phyloP scores from a whole-genome alignment of 2,888 invertebrate species.

The Lepeophtheirus nordmannii region DNA sequence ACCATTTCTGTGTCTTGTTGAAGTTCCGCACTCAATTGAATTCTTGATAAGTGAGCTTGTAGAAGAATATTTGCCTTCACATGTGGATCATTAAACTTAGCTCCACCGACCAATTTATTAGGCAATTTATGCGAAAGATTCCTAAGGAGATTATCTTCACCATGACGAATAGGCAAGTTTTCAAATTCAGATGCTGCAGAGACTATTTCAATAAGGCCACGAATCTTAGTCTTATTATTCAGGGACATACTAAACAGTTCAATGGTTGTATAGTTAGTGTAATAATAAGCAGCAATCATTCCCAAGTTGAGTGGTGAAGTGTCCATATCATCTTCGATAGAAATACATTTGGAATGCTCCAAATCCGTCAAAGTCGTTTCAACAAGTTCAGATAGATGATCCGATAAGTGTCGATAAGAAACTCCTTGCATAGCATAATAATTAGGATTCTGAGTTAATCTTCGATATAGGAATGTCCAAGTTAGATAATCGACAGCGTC shows the following conservation, averaged over 20 bases:
- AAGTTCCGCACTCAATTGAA: constrained; percentile 85
- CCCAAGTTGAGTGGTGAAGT: constrained; percentile 89
- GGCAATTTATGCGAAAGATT: constrained; percentile 45
- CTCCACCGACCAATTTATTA: constrained; percentile 48
- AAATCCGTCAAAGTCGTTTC: constrained; percentile 85
- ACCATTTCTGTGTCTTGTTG: constrained; percentile 89
- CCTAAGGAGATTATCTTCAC: constrained; percentile 73
- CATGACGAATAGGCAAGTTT: constrained; percentile 78
- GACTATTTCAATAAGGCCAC: constrained; percentile 91
- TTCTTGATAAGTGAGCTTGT: constrained; percentile 85
- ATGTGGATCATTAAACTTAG: constrained; percentile 89
- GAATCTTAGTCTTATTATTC: constrained; percentile 90
- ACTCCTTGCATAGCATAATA: constrained; percentile 80
- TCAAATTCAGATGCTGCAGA: constrained; percentile 94
- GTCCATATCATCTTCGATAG: constrained; percentile 95
- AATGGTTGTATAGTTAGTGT: constrained; percentile 97
- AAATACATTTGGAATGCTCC: constrained; percentile 92
- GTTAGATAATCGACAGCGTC: constrained; percentile 98
- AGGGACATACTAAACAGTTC: constrained; percentile 93
- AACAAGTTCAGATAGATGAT: constrained; percentile 92
- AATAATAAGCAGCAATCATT: constrained; percentile 99
- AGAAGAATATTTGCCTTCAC: constrained; percentile 86
- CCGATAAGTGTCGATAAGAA: constrained; percentile 89
- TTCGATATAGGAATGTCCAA: constrained; percentile 93
- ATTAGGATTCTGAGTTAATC: constrained; percentile 97